Conservation (phyloP, 2,797 vertebrate genomes). For the Hephaestus fuliginosus region DNA sequence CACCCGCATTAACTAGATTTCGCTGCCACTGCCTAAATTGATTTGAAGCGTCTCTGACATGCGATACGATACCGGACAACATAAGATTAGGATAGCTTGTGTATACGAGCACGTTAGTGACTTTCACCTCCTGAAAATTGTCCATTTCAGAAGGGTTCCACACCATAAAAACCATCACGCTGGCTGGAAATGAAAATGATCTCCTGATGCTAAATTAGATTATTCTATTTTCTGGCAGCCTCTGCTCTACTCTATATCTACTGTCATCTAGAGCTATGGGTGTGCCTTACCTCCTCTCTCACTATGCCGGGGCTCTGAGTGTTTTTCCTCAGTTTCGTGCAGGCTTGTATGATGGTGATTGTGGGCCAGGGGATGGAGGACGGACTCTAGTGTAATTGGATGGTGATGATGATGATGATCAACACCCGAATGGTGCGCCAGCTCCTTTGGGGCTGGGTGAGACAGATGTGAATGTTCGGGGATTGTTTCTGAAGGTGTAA, state of each 20-base stretch:
- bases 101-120: slow-evolving; percentile 40
- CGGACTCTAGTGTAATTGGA: slow-evolving; percentile 38
- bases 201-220: slow-evolving; percentile 51
- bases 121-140: slow-evolving; percentile 50
- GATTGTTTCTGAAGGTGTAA: slow-evolving; percentile 47
- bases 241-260: slow-evolving; percentile 43
- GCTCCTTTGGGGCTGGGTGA: slow-evolving; percentile 41
- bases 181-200: slow-evolving; percentile 48
- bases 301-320: slow-evolving; percentile 41
- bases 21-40: slow-evolving; percentile 48
- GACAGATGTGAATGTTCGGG: slow-evolving; percentile 46
- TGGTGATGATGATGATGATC: slow-evolving; percentile 39
- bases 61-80: slow-evolving; percentile 57
- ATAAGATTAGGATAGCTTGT: slow-evolving; percentile 48
- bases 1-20: slow-evolving; percentile 59
- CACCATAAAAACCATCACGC: slow-evolving; percentile 37
- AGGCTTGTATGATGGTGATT: slow-evolving; percentile 32
- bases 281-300: slow-evolving; percentile 69
- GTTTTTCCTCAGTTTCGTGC: slow-evolving; percentile 40
- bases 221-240: slow-evolving; percentile 41
- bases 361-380: slow-evolving; percentile 19
- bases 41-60: slow-evolving; percentile 57
- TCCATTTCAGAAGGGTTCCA: slow-evolving; percentile 38
- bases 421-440: slow-evolving; percentile 40
- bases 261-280: slow-evolving; percentile 47